Evolutionary conservation across 2,888 invertebrate species (phyloP), one percentile per base, ranked within the genome.

Genomic region (Odontothrips loti): DNA sequence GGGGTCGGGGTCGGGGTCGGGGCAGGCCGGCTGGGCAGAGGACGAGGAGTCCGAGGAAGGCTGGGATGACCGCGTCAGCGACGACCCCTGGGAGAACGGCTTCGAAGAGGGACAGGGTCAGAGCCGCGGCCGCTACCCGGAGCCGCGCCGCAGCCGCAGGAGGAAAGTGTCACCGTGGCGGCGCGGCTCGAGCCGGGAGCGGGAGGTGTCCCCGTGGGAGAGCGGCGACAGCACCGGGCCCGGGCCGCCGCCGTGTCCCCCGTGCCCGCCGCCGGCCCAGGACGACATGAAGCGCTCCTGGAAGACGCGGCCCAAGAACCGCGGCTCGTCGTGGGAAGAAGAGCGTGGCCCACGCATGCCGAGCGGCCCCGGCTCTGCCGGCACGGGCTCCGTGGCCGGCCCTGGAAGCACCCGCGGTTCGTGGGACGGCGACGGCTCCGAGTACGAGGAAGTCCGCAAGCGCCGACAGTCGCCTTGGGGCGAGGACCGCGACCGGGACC

Each of bases 291-390:
- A 75, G 27, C 68, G 68, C 23, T n/a, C 89, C 88, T 84, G 89
- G 88, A 84, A 90, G 88, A 82, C 89, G 88, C 12, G 90, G 88
- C 58, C 90, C 88, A 79, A 87, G 89, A 85, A 84, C 88, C 89
- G 86, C 88, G 90, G 83, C 85, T 89, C 4, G 88, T 90, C 85
- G 88, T 89, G 0, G 89, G 90, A 83, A 88, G 90, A 85, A 88
- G 90, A n/a, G 86, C 68, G n/a, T n/a, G n/a, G n/a, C n/a, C n/a
- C n/a, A n/a, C n/a, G 68, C 68, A 12, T 75, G 68, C 68, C 23
- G 23, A 11, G 68, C 23, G 23, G 68, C 68, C 51, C 58, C 20
- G 58, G 58, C 58, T 58, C 58, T 15, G 17, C 34, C 3, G 58
- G 58, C 58, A 6, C 20, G 6, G 58, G 58, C 58, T 17, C 20